These are phyloP conservation scores for Proterorhinus semilunaris DNA, from an alignment of 2,113 vertebrate genomes.

Conservation along the genomic window DNA sequence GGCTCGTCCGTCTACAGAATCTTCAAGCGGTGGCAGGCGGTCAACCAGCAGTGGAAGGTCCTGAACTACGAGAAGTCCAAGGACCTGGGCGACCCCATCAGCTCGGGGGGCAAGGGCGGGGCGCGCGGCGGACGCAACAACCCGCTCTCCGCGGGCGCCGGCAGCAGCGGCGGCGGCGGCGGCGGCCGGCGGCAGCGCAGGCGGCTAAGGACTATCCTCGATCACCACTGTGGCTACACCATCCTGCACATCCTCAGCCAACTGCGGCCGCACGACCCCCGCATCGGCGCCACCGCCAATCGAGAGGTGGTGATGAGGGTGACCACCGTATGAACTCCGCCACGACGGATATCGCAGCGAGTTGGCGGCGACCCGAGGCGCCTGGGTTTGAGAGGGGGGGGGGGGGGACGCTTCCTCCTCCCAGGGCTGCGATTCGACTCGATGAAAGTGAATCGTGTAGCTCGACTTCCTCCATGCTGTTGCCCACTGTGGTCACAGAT, in stretches of 20 bases:
- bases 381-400: neutral
- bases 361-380: neutral
- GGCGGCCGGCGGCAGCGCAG: slow-evolving; percentile 77
- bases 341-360: neutral
- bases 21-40: slow-evolving; percentile 94
- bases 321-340: slow-evolving; percentile 84
- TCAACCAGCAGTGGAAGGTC: slow-evolving; percentile 96
- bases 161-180: slow-evolving; percentile 68
- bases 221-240: slow-evolving; percentile 94
- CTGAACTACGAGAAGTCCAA: slow-evolving; percentile 93
- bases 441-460: no score
- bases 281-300: slow-evolving; percentile 81
- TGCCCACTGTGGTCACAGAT: no score
- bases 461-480: no score
- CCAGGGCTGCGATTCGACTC: no score
- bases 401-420: no score
- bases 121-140: slow-evolving; percentile 78
- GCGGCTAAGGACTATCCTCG: slow-evolving; percentile 91
- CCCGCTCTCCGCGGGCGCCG: slow-evolving; percentile 76
- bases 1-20: slow-evolving; percentile 92
- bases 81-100: slow-evolving; percentile 87
- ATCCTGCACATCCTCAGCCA: slow-evolving; percentile 93
- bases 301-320: slow-evolving; percentile 94
- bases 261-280: slow-evolving; percentile 85
- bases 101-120: slow-evolving; percentile 78